These are phyloP conservation scores for Drosophila melanica DNA, from an alignment of 1,140 invertebrate species.

Conservation along the genomic window DNA sequence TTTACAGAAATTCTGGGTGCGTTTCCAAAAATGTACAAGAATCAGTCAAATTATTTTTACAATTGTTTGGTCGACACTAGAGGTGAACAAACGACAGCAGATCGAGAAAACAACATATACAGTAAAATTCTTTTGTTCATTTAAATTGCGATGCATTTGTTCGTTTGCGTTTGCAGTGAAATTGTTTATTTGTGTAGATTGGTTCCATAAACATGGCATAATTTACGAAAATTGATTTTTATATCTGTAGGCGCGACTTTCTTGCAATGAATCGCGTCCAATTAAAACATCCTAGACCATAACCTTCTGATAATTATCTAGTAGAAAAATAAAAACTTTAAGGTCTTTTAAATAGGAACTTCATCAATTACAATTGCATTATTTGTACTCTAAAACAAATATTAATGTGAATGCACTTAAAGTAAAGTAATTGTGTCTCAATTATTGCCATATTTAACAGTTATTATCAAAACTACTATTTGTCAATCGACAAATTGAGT, in stretches of 20 bases:
- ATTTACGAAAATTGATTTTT: constrained; percentile 45
- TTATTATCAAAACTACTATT: background rate
- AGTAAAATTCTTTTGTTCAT: constrained; percentile 25
- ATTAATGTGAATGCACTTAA: too few relatives aligned
- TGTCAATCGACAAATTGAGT: background rate
- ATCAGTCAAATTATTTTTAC: constrained; percentile 5
- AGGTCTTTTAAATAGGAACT: too few relatives aligned
- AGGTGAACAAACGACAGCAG: constrained; percentile 62
- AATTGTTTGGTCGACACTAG: constrained; percentile 12
- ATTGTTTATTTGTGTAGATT: constrained; percentile 66
- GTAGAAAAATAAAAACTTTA: too few relatives aligned
- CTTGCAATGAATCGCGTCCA: background rate
- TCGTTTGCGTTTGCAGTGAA: constrained; percentile 41
- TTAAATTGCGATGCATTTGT: constrained; percentile 37
- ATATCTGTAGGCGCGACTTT: background rate
- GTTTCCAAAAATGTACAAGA: background rate
- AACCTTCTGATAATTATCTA: too few relatives aligned
- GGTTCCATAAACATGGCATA: constrained; percentile 60
- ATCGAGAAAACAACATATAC: constrained; percentile 16
- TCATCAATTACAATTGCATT: too few relatives aligned
- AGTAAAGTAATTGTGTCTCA: too few relatives aligned
- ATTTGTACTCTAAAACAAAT: too few relatives aligned
- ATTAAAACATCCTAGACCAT: background rate
- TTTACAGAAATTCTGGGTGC: background rate
- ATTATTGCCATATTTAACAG: background rate